Percentiles rank a stretch among this genome's conserved stretches.
Conservation (phyloP, 1,140 invertebrate genomes). For the Achroia grisella region DNA sequence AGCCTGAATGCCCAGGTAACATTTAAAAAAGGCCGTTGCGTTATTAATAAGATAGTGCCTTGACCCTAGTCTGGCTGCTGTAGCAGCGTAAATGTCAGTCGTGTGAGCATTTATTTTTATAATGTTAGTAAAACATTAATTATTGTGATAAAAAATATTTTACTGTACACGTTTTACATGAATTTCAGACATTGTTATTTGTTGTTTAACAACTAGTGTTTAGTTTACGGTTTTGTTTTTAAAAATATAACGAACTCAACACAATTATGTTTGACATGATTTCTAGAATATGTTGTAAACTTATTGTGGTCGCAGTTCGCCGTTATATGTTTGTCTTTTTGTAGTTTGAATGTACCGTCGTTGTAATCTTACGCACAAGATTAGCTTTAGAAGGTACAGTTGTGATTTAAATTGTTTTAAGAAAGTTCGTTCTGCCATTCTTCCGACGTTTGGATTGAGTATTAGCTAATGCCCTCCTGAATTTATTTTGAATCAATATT, state of each 20-base stretch:
- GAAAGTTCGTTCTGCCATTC: too few relatives aligned
- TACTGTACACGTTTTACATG: too few relatives aligned
- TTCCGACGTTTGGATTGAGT: too few relatives aligned
- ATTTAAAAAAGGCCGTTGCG: neutral
- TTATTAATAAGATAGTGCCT: slow-evolving; percentile 38
- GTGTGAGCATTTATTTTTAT: slow-evolving; percentile 69
- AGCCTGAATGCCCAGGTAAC: neutral
- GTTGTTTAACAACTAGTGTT: too few relatives aligned
- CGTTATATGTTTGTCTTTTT: slow-evolving; percentile 1
- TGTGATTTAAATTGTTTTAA: neutral
- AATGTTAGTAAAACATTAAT: slow-evolving; percentile 30
- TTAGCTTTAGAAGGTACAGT: slow-evolving; percentile 52
- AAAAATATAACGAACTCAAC: too few relatives aligned
- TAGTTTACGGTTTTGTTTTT: too few relatives aligned
- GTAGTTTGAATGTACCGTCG: slow-evolving; percentile 31
- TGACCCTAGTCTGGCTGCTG: slow-evolving; percentile 62
- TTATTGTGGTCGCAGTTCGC: slow-evolving; percentile 13
- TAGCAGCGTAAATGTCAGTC: slow-evolving; percentile 38
- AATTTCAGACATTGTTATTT: too few relatives aligned
- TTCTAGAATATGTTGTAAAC: slow-evolving; percentile 6
- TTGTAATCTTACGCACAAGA: slow-evolving; percentile 59
- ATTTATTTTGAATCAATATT: too few relatives aligned
- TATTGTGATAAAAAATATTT: slow-evolving; percentile 40
- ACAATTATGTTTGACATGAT: neutral
- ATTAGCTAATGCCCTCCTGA: too few relatives aligned